Conservation (phyloP, 92 coral and sea anemone genomes). For the Siderastrea siderea region DNA sequence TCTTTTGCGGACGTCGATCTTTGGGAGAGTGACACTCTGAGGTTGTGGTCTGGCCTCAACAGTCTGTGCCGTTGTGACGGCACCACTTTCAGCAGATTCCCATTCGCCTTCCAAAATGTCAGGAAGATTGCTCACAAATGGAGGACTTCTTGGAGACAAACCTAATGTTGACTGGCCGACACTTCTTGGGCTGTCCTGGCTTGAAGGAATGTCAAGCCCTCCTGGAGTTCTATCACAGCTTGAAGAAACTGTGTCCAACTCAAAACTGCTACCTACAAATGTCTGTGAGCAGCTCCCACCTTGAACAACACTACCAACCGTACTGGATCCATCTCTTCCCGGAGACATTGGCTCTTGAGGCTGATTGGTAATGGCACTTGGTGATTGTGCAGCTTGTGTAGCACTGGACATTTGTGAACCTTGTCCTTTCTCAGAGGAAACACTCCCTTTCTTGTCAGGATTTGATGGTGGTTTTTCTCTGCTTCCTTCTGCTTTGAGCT, state of each 20-base stretch:
- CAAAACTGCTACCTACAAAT: slow-evolving; percentile 73
- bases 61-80: slow-evolving; percentile 81
- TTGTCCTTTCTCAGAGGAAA: slow-evolving; percentile 28
- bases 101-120: slow-evolving; percentile 89
- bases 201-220: slow-evolving; percentile 76
- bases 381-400: slow-evolving; percentile 51
- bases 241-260: slow-evolving; percentile 84
- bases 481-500: slow-evolving; percentile 85
- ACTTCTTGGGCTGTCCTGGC: slow-evolving; percentile 58
- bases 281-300: slow-evolving; percentile 74
- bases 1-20: slow-evolving; percentile 78
- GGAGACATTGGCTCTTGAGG: slow-evolving; percentile 62
- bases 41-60: slow-evolving; percentile 62
- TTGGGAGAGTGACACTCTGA: slow-evolving; percentile 82
- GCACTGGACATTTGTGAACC: slow-evolving; percentile 12
- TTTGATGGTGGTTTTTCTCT: slow-evolving; percentile 80
- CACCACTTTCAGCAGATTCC: slow-evolving; percentile 82
- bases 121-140: slow-evolving; percentile 82
- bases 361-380: slow-evolving; percentile 29
- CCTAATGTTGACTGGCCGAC: slow-evolving; percentile 65
- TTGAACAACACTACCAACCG: slow-evolving; percentile 39
- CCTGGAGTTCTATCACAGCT: slow-evolving; percentile 84
- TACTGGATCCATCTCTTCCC: slow-evolving; percentile 65
- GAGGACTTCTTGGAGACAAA: slow-evolving; percentile 96
- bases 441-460: slow-evolving; percentile 42